These are phyloP conservation scores for Diabrotica balteata DNA, from an alignment of 2,888 invertebrate genomes.

Conservation along the genomic window DNA sequence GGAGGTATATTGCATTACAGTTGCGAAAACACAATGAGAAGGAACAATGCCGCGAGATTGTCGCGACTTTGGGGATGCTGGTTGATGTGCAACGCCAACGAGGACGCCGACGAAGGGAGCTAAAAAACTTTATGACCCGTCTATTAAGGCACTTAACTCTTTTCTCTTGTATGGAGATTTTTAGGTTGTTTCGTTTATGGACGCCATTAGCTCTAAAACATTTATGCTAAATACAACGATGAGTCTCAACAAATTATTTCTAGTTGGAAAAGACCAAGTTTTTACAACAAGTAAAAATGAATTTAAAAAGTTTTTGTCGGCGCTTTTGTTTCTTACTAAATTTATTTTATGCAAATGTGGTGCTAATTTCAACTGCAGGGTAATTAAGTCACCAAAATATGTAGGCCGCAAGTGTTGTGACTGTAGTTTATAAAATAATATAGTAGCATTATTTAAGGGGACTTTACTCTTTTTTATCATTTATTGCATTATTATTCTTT, in stretches of 20 bases:
- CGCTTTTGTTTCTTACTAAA: too few relatives aligned
- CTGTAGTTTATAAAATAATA: too few relatives aligned
- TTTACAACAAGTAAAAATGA: too few relatives aligned
- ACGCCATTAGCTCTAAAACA: constrained; percentile 11
- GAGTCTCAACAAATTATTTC: neutral
- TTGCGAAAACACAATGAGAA: constrained; percentile 43
- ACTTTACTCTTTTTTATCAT: too few relatives aligned
- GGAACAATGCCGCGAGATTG: constrained; percentile 44
- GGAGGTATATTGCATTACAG: constrained; percentile 38
- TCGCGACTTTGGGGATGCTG: constrained; percentile 46
- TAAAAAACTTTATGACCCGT: constrained; percentile 20
- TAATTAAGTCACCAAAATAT: too few relatives aligned
- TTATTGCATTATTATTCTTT: too few relatives aligned
- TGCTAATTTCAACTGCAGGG: too few relatives aligned
- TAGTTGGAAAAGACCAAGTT: neutral
- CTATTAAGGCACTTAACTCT: constrained; percentile 23
- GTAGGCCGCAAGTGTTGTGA: too few relatives aligned
- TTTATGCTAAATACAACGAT: too few relatives aligned
- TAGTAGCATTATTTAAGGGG: too few relatives aligned
- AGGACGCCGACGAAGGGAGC: constrained; percentile 13
- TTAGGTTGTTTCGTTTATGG: neutral
- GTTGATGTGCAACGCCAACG: constrained; percentile 14
- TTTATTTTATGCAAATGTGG: too few relatives aligned
- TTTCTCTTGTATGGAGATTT: neutral
- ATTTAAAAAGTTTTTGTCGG: too few relatives aligned